Conservation (phyloP, 1,140 invertebrate species). For the Drosophila leontia region DNA sequence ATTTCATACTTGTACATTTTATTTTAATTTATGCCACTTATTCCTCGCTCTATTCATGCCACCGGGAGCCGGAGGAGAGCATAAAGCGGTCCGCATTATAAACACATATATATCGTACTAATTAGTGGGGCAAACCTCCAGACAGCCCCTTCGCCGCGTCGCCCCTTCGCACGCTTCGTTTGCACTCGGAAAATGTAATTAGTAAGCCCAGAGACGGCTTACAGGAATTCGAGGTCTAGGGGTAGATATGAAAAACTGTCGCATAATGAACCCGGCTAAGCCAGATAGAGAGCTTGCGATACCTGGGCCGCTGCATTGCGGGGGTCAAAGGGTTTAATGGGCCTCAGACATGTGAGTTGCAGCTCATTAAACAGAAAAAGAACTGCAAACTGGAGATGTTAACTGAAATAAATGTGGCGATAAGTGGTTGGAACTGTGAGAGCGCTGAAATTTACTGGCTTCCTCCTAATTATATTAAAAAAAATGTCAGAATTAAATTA, state of each 20-base stretch:
- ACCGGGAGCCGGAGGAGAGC: slow-evolving; percentile 41
- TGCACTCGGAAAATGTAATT: slow-evolving; percentile 81
- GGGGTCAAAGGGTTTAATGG: slow-evolving; percentile 72
- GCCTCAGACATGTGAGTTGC: slow-evolving; percentile 63
- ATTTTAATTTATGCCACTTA: slow-evolving; percentile 83
- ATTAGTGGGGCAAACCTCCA: slow-evolving; percentile 68
- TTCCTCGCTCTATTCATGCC: slow-evolving; percentile 47
- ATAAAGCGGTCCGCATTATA: slow-evolving; percentile 52
- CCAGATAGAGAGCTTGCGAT: slow-evolving; percentile 57
- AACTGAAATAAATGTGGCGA: slow-evolving; percentile 24
- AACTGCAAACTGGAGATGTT: slow-evolving; percentile 9
- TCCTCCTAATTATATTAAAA: not conserved
- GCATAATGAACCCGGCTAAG: slow-evolving; percentile 70
- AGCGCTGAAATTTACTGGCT: not conserved
- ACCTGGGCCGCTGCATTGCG: slow-evolving; percentile 24
- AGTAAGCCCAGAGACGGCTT: slow-evolving; percentile 55
- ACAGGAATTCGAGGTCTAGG: slow-evolving; percentile 33
- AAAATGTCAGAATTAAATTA: not conserved
- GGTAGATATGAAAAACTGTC: slow-evolving; percentile 73
- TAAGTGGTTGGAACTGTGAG: not conserved
- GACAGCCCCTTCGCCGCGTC: slow-evolving; percentile 4
- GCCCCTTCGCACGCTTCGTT: slow-evolving; percentile 68
- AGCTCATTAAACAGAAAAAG: slow-evolving; percentile 56
- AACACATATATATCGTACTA: slow-evolving; percentile 73
- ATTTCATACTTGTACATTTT: slow-evolving; percentile 77